Evolutionary conservation across 2,888 invertebrate genomes (phyloP).

Genomic region (Eupithecia subumbrata): DNA sequence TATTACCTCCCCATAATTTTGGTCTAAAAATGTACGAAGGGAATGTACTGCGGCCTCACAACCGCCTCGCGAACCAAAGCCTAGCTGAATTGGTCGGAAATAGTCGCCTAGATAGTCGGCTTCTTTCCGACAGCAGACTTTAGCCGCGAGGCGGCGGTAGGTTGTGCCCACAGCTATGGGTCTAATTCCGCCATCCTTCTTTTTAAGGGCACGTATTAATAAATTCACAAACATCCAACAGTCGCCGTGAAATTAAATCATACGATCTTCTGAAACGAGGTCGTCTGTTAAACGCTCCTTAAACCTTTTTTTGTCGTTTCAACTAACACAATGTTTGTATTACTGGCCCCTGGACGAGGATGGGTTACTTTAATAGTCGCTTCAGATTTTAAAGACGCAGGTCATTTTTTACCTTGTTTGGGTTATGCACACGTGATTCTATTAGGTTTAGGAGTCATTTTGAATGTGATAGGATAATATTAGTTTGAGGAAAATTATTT

Average conservation of each 20-base stretch:
- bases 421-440: conserved; percentile 30
- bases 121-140: too few species aligned
- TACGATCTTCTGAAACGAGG: not conserved
- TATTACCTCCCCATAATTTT: too few species aligned
- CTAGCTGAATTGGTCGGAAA: too few species aligned
- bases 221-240: not conserved
- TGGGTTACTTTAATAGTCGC: conserved; percentile 44
- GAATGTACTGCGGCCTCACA: too few species aligned
- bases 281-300: conserved; percentile 28
- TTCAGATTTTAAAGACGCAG: conserved; percentile 34
- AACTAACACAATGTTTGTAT: conserved; percentile 54
- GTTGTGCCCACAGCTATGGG: too few species aligned
- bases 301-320: conserved; percentile 67
- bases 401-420: conserved; percentile 26
- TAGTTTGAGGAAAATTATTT: not conserved
- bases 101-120: too few species aligned
- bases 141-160: too few species aligned
- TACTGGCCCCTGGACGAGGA: conserved; percentile 45
- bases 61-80: too few species aligned
- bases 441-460: not conserved
- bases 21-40: too few species aligned
- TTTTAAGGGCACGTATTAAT: too few species aligned
- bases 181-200: too few species aligned
- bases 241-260: not conserved
- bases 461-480: not conserved